phyloP scores from a whole-genome alignment of 35 echinoderm and acorn worm species.

The Lytechinus variegatus region DNA sequence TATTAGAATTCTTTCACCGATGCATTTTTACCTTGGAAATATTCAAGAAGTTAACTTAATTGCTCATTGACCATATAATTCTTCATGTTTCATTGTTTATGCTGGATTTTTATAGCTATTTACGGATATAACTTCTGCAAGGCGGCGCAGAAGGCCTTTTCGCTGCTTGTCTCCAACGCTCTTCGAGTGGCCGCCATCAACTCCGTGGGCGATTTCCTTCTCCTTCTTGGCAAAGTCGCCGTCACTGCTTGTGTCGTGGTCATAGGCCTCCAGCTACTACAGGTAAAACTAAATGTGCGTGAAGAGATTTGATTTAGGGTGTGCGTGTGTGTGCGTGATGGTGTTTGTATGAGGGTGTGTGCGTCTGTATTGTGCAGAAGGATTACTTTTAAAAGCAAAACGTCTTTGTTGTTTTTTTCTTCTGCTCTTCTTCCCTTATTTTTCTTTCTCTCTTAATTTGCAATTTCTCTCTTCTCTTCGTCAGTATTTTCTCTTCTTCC shows the following conservation, averaged over 20 bases:
- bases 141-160: slow-evolving; percentile 83
- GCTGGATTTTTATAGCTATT: slow-evolving; percentile 54
- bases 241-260: slow-evolving; percentile 79
- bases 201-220: slow-evolving; percentile 88
- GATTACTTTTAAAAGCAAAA: too few relatives aligned
- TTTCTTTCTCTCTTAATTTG: too few relatives aligned
- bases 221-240: slow-evolving; percentile 76
- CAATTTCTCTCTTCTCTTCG: too few relatives aligned
- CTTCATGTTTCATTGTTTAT: neutral
- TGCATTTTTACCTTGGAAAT: neutral
- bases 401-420: too few relatives aligned
- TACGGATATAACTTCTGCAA: slow-evolving; percentile 93
- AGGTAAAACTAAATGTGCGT: slow-evolving; percentile 49
- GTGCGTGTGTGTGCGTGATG: too few relatives aligned
- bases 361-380: too few relatives aligned
- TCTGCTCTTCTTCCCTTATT: too few relatives aligned
- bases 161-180: slow-evolving; percentile 81
- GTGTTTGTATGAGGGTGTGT: too few relatives aligned
- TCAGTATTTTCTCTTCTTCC: too few relatives aligned
- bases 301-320: too few relatives aligned
- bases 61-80: neutral
- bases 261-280: slow-evolving; percentile 84
- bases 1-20: too few relatives aligned
- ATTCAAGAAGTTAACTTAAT: neutral
- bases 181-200: slow-evolving; percentile 94